Base-by-base conservation (phyloP, 92 coral and sea anemone species). In the Umimayanthus kanabou region DNA sequence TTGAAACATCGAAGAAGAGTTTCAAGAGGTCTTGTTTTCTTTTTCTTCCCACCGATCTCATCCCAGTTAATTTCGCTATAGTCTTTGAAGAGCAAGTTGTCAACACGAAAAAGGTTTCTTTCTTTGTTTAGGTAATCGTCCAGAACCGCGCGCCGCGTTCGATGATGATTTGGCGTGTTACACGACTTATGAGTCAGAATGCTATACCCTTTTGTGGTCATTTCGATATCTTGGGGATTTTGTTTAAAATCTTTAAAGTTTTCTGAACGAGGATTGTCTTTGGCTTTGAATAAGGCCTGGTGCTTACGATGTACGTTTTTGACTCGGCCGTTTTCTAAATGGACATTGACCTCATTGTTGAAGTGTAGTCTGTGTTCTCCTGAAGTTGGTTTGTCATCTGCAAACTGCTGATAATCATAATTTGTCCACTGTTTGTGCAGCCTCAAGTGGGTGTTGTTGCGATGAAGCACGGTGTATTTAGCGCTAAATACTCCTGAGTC, bases 401-500 rank as follows among this genome's bases (percentile, higher is more conserved):
- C 93, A 61, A 93, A 91, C 18, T 79, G 80, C 15, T 80, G 85
- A 72, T 95, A 95, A 77, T 95, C 98, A n/a, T 84, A 77, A 82
- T 92, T 94, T 0, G 93, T 90, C 98, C 98, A 95, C 73, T 87
- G 85, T 75, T 92, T 91, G 37, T 88, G 91, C 33, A 95, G 73
- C 22, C 80, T 88, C 16, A 88, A 75, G 77, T 95, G 96, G 39
- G 94, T 92, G 6, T 90, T 85, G 61, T 94, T 93, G 33, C 77
- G 23, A 15, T 89, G 80, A 4, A 84, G 70, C 40, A 93, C 94
- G 39, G 82, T 90, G 88, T 95, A 95, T 77, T 79, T 85, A 13
- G 95, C 81, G 75, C 76, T 72, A 71, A 90, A 94, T 15, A 93
- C 88, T 4, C 98, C 98, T 0, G 98, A 95, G 70, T 93, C 96